Evolutionary conservation across 2,797 vertebrate genomes (phyloP).

Genomic region (Chrosomus eos): DNA sequence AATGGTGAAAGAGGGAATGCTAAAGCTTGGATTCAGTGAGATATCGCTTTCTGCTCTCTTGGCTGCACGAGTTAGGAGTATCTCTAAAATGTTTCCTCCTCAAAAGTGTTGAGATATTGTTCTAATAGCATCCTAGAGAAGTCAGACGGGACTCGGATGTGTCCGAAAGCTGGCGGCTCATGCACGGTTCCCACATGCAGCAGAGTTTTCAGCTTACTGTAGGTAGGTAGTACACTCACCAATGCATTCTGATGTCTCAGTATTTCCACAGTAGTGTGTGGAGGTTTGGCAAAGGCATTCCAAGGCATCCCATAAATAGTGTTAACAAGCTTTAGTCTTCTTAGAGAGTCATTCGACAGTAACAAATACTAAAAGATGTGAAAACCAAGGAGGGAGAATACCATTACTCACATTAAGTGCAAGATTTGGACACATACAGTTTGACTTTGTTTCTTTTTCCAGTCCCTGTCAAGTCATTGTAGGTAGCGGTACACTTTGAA

Average conservation of each 20-base stretch:
- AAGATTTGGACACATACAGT: constrained; percentile 25
- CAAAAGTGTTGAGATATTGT: background rate
- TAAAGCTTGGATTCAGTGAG: constrained; percentile 16
- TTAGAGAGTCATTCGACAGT: constrained; percentile 19
- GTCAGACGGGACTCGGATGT: background rate
- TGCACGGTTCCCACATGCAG: constrained; percentile 39
- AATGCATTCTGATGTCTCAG: constrained; percentile 1
- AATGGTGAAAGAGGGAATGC: background rate
- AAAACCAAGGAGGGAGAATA: constrained; percentile 20
- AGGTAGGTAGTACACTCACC: background rate
- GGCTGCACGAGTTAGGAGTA: background rate
- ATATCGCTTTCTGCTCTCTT: constrained; percentile 3
- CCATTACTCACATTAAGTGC: constrained; percentile 40
- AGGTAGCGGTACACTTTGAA: constrained; percentile 99
- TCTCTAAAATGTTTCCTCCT: background rate
- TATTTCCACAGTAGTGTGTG: constrained; percentile 22
- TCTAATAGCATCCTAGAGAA: background rate
- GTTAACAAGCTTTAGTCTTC: constrained; percentile 30
- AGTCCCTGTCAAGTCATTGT: constrained; percentile 77
- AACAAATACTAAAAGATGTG: constrained; percentile 23
- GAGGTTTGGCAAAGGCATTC: constrained; percentile 45
- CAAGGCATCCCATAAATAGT: constrained; percentile 26
- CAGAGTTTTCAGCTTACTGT: background rate
- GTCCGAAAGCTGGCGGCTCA: constrained; percentile 1
- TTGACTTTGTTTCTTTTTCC: constrained; percentile 9